A percentile compares a stretch with the other conserved stretches of the same genome.
phyloP scores from a whole-genome alignment of 2,797 vertebrate species.

The Phrynocephalus vlangalii region DNA sequence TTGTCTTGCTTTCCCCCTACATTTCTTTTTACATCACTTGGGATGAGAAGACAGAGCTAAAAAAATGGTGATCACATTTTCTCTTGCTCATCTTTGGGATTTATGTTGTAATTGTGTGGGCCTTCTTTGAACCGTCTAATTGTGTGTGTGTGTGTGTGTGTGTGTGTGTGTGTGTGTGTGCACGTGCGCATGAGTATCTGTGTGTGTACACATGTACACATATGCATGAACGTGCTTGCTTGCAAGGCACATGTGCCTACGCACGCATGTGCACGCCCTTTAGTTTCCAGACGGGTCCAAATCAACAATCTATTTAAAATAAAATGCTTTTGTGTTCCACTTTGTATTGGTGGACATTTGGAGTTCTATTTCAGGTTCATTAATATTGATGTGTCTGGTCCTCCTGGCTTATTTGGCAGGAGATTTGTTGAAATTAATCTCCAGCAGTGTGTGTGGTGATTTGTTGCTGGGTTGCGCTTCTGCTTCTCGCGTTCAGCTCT shows the following conservation, averaged over 20 bases:
- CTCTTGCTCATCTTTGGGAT: slow-evolving; percentile 55
- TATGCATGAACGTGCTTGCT: slow-evolving; percentile 30
- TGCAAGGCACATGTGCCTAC: too few species aligned
- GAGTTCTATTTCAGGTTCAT: slow-evolving; percentile 80
- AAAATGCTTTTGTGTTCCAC: slow-evolving; percentile 73
- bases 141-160: background rate
- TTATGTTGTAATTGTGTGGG: slow-evolving; percentile 71
- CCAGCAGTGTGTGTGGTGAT: slow-evolving; percentile 70
- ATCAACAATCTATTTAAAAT: slow-evolving; percentile 79
- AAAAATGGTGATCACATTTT: slow-evolving; percentile 57
- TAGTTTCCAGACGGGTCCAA: slow-evolving; percentile 74
- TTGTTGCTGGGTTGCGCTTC: slow-evolving; percentile 76
- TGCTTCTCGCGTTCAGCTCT: slow-evolving; percentile 66
- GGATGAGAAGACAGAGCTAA: background rate
- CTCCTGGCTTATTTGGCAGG: slow-evolving; percentile 70
- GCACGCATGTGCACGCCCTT: slow-evolving; percentile 53
- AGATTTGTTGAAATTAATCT: slow-evolving; percentile 80
- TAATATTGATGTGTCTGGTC: slow-evolving; percentile 80
- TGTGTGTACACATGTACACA: background rate
- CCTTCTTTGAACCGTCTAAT: slow-evolving; percentile 66
- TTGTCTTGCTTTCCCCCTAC: slow-evolving; percentile 44
- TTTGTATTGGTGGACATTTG: slow-evolving; percentile 69
- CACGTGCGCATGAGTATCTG: rapidly evolving
- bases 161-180: too few species aligned
- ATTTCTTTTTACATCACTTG: background rate